phyloP scores from a whole-genome alignment of 92 coral and sea anemone species.

The Isaurus tuberculatus region DNA sequence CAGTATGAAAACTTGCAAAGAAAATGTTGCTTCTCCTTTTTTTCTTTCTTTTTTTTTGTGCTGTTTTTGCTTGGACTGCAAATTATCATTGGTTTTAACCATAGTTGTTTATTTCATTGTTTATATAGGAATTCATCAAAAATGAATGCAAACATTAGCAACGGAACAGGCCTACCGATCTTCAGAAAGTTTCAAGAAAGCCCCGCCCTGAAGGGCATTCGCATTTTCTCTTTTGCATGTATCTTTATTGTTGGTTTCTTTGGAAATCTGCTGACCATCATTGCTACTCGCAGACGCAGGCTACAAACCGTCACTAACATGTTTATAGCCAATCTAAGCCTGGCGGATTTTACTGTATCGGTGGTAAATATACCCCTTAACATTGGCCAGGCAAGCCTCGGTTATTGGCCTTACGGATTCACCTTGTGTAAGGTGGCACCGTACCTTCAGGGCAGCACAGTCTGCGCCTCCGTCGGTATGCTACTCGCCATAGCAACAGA shows the following conservation, averaged over 20 bases:
- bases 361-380: slow-evolving; percentile 57
- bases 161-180: not conserved
- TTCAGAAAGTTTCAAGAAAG: slow-evolving; percentile 35
- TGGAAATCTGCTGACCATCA: slow-evolving; percentile 62
- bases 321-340: slow-evolving; percentile 66
- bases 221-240: slow-evolving; percentile 51
- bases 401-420: slow-evolving; percentile 63
- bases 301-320: slow-evolving; percentile 61
- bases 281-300: slow-evolving; percentile 60
- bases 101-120: not conserved
- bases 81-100: not conserved
- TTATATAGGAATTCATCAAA: not conserved
- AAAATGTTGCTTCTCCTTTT: too few relatives aligned
- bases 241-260: slow-evolving; percentile 57
- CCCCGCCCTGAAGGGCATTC: slow-evolving; percentile 32
- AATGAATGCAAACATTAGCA: slow-evolving; percentile 7
- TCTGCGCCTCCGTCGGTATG: slow-evolving; percentile 66
- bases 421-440: slow-evolving; percentile 62
- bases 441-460: slow-evolving; percentile 69
- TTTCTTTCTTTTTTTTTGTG: too few relatives aligned
- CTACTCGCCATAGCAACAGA: slow-evolving; percentile 68
- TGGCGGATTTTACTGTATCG: slow-evolving; percentile 69
- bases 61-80: not conserved
- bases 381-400: slow-evolving; percentile 56
- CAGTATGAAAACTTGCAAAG: too few relatives aligned